Evolutionary conservation across 2,113 vertebrate species (phyloP).

Genomic region (Caretta caretta): DNA sequence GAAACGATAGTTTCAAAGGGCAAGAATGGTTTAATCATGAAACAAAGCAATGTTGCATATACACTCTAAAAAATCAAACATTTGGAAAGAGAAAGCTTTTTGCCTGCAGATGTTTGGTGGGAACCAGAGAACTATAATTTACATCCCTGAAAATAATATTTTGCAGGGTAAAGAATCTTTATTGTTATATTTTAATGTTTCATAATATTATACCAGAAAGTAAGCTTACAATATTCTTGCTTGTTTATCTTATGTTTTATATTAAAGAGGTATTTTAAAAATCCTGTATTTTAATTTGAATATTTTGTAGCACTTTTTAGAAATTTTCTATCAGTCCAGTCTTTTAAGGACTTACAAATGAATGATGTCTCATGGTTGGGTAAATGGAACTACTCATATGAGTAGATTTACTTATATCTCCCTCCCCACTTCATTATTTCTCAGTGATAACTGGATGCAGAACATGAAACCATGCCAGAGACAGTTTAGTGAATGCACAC

Average conservation of each 20-base stretch:
- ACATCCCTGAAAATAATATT: neutral
- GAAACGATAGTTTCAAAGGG: slow-evolving; percentile 9
- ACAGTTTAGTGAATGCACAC: neutral
- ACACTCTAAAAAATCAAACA: neutral
- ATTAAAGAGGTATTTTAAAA: neutral
- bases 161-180: neutral
- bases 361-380: neutral
- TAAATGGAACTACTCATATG: neutral
- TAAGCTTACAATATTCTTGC: neutral
- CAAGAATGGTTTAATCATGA: slow-evolving; percentile 38
- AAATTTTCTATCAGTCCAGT: neutral
- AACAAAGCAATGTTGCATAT: neutral
- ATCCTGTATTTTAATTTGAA: neutral
- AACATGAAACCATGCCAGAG: neutral
- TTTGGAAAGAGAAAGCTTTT: neutral
- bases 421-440: neutral
- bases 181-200: neutral
- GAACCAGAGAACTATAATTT: slow-evolving; percentile 27
- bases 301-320: neutral
- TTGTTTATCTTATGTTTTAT: neutral
- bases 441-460: neutral
- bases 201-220: neutral
- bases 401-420: neutral
- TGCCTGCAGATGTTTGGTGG: slow-evolving; percentile 6
- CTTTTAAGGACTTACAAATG: neutral